These are phyloP conservation scores for Protosalanx chinensis DNA, from an alignment of 2,797 vertebrate species.

Conservation along the genomic window DNA sequence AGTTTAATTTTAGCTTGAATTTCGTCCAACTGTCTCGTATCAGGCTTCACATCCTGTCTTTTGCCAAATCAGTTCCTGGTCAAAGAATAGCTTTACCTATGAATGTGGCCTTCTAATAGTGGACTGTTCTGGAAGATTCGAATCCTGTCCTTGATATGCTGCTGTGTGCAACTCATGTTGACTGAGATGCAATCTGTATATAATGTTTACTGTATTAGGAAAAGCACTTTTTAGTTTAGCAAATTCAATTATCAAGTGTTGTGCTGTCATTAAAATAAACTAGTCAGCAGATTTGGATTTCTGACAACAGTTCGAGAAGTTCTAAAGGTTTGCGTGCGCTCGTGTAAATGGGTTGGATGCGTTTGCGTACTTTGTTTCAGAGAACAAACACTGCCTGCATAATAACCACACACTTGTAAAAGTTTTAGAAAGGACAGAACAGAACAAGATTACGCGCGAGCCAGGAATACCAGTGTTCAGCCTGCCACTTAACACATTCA, in stretches of 20 bases:
- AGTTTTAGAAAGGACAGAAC: background rate
- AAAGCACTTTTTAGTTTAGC: conserved; percentile 14
- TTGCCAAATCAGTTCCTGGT: conserved; percentile 37
- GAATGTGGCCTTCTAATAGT: background rate
- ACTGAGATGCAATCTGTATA: conserved; percentile 19
- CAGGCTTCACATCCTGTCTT: conserved; percentile 23
- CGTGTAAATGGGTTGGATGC: background rate
- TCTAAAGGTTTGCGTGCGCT: background rate
- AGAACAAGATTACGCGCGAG: background rate
- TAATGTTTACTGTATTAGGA: conserved; percentile 33
- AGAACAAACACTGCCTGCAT: background rate
- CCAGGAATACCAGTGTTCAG: background rate
- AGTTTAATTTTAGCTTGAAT: background rate
- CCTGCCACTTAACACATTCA: background rate
- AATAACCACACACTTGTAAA: background rate
- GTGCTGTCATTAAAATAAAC: conserved; percentile 41
- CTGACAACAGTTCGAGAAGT: background rate
- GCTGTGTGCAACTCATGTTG: background rate
- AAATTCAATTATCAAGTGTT: background rate
- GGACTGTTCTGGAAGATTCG: background rate
- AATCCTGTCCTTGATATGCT: background rate
- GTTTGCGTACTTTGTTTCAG: background rate
- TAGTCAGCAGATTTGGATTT: too few relatives aligned
- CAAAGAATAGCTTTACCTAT: conserved; percentile 30
- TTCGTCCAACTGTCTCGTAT: conserved; percentile 22